These are phyloP conservation scores for Augiades crinisus DNA, from an alignment of 2,888 invertebrate species.

Conservation along the genomic window DNA sequence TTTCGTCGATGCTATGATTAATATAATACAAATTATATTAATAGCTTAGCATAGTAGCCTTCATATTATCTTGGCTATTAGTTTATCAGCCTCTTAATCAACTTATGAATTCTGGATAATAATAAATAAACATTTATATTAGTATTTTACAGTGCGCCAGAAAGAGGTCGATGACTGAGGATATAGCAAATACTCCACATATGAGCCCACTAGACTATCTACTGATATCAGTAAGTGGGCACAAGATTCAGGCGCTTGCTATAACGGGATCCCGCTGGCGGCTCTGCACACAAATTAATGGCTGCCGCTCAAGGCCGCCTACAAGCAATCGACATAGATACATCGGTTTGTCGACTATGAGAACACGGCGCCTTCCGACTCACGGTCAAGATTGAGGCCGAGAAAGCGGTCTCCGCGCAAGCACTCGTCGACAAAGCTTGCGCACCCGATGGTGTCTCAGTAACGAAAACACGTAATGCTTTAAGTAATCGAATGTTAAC, in stretches of 20 bases:
- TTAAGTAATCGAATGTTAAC: conserved; percentile 42
- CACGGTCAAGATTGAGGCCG: conserved; percentile 69
- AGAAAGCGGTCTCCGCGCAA: conserved; percentile 63
- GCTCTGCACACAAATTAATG: conserved; percentile 78
- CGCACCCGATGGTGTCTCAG: conserved; percentile 35
- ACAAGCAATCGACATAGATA: conserved; percentile 79
- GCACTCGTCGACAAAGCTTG: conserved; percentile 37
- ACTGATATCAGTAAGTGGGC: conserved; percentile 54
- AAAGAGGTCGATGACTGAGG: conserved; percentile 23
- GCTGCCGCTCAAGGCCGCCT: conserved; percentile 77
- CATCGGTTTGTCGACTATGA: conserved; percentile 74
- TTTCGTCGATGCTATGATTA: conserved; percentile 22
- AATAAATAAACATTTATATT: neutral
- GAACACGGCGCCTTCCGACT: conserved; percentile 68
- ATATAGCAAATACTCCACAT: conserved; percentile 30
- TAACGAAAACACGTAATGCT: conserved; percentile 40
- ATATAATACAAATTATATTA: conserved; percentile 28
- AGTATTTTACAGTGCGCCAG: conserved; percentile 10
- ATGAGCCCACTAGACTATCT: conserved; percentile 41
- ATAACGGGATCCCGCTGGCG: conserved; percentile 70
- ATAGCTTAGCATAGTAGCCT: conserved; percentile 9
- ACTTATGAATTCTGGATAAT: conserved; percentile 6
- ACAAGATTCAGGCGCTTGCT: conserved; percentile 63
- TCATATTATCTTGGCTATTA: neutral
- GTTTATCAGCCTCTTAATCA: neutral